These are phyloP conservation scores for Momotus momota DNA, from an alignment of 2,797 vertebrate species.

Conservation along the genomic window DNA sequence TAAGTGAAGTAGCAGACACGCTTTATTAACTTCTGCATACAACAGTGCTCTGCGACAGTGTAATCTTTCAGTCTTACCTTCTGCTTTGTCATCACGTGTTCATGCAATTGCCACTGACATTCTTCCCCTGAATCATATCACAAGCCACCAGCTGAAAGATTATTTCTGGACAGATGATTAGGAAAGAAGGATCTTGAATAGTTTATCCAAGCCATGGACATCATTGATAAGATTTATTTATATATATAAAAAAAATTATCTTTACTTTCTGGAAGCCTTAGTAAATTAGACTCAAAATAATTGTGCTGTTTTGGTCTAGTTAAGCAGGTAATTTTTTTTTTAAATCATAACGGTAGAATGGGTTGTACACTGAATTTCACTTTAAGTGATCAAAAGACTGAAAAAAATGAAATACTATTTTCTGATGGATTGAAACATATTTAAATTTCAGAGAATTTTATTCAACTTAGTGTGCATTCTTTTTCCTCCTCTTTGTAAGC, in stretches of 20 bases:
- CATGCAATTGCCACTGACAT: conserved; percentile 21
- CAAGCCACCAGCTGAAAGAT: conserved; percentile 68
- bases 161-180: conserved; percentile 72
- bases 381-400: neutral
- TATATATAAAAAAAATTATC: conserved; percentile 39
- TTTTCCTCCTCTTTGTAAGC: neutral
- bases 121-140: conserved; percentile 62
- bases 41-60: neutral
- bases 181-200: conserved; percentile 56
- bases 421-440: neutral
- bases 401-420: neutral
- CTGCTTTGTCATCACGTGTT: conserved; percentile 5
- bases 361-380: neutral
- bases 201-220: conserved; percentile 52
- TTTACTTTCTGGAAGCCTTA: conserved; percentile 40
- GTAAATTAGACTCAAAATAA: conserved; percentile 16
- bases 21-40: conserved; percentile 34
- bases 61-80: conserved; percentile 38
- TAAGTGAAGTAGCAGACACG: neutral
- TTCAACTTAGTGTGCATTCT: neutral
- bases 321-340: neutral
- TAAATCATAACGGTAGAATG: neutral
- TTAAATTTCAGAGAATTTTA: neutral
- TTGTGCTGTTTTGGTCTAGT: neutral
- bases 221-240: conserved; percentile 52